phyloP scores from a whole-genome alignment of 2,113 vertebrate species.

The Melozone crissalis region DNA sequence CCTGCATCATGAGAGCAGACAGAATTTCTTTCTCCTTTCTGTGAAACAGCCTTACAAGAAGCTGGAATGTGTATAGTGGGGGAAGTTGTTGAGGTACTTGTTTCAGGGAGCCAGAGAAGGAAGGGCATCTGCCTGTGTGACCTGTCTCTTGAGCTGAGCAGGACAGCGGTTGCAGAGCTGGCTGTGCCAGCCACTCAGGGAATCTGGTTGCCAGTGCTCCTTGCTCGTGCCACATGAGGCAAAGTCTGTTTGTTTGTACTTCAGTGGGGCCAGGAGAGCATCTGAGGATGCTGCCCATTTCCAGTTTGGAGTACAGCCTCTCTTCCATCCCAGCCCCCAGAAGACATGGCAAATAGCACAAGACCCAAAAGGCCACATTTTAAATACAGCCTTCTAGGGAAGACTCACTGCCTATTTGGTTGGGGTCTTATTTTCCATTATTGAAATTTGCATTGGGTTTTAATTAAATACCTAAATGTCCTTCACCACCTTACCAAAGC shows the following conservation, averaged over 20 bases:
- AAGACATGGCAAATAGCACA: background rate
- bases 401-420: background rate
- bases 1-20: background rate
- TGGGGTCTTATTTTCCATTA: background rate
- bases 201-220: background rate
- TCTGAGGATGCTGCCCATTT: background rate
- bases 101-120: background rate
- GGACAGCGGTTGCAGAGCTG: background rate
- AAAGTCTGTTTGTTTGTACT: background rate
- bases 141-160: background rate
- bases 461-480: background rate
- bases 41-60: background rate
- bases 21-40: background rate
- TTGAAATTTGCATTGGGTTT: background rate
- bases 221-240: background rate
- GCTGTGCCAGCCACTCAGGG: background rate
- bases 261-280: background rate
- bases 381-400: background rate
- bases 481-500: background rate
- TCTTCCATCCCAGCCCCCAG: background rate
- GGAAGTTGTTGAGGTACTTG: background rate
- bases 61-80: background rate
- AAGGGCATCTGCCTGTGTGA: background rate
- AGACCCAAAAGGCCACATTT: background rate
- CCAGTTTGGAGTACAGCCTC: rapidly evolving